A percentile compares a stretch with the other conserved stretches of the same genome.
Conservation (phyloP, 2,888 invertebrate species). For the Apamea sordens region DNA sequence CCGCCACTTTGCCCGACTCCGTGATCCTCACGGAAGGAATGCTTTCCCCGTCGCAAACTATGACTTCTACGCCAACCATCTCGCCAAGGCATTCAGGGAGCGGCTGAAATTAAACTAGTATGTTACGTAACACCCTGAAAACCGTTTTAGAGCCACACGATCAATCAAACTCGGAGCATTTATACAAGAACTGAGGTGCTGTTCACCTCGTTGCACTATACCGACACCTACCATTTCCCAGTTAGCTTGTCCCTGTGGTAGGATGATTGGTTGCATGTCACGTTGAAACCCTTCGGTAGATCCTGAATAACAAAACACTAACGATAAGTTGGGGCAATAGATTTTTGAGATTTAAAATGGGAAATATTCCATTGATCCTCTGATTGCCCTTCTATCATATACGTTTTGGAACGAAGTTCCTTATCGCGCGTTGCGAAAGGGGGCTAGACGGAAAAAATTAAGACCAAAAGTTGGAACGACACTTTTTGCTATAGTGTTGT, state of each 20-base stretch:
- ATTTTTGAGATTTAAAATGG: no score
- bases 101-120: slow-evolving; percentile 10
- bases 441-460: no score
- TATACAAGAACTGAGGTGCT: neutral
- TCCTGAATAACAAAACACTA: neutral
- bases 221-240: slow-evolving; percentile 12
- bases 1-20: no score
- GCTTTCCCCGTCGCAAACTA: no score
- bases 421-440: no score
- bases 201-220: neutral
- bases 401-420: no score
- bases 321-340: neutral
- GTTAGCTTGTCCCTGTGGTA: neutral
- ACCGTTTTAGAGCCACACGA: neutral
- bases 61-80: neutral
- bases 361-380: no score
- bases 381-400: no score
- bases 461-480: no score
- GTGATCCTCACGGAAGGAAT: no score
- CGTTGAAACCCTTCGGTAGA: neutral
- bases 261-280: neutral
- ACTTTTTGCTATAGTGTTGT: no score
- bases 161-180: neutral
- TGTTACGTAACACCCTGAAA: neutral
- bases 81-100: slow-evolving; percentile 4